phyloP scores from a whole-genome alignment of 2,113 vertebrate species.

The Apodemus sylvaticus region DNA sequence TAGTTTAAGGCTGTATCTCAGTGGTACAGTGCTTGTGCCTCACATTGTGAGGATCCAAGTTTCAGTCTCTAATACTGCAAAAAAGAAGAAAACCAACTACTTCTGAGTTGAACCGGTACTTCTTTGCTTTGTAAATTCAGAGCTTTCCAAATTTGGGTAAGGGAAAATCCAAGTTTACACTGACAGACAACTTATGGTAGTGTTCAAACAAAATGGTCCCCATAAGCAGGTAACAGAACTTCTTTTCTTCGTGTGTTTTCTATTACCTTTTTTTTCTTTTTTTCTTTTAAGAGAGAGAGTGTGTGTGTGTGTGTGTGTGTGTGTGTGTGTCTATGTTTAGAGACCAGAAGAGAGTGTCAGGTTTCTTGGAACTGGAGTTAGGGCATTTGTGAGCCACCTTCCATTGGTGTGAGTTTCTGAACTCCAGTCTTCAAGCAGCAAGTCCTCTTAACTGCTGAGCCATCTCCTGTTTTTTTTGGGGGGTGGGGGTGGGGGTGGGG shows the following conservation, averaged over 20 bases:
- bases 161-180: neutral
- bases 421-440: neutral
- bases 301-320: no score
- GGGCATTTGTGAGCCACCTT: neutral
- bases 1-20: neutral
- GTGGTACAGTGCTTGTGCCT: neutral
- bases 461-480: neutral
- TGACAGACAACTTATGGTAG: neutral
- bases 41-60: neutral
- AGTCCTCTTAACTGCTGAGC: neutral
- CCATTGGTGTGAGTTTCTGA: neutral
- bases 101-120: neutral
- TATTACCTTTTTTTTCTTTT: neutral
- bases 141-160: slow-evolving; percentile 7
- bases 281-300: no score
- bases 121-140: neutral
- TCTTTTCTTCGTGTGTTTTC: neutral
- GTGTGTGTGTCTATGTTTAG: no score
- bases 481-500: no score
- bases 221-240: neutral
- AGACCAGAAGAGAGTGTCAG: no score
- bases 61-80: neutral
- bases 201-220: neutral
- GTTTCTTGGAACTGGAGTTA: no score
- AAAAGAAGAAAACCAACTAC: neutral